These are phyloP conservation scores for Pterocles gutturalis DNA, from an alignment of 2,113 vertebrate genomes.

Conservation along the genomic window DNA sequence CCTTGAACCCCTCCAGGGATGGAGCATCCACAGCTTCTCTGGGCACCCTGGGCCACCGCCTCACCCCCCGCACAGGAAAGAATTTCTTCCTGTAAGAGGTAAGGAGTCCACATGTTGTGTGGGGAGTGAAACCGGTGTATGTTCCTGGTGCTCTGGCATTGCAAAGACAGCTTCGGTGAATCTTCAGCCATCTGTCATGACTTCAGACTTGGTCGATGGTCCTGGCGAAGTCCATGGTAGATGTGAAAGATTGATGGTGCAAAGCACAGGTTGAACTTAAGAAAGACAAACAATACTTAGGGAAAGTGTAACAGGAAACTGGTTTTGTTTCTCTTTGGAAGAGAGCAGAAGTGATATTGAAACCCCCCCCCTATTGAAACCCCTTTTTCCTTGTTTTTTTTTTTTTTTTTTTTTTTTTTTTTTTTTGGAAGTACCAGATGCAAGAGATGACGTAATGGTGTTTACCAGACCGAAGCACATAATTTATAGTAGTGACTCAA, in stretches of 20 bases:
- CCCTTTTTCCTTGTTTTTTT: background rate
- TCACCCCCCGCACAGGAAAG: too few species aligned
- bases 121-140: background rate
- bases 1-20: too few species aligned
- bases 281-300: conserved; percentile 6
- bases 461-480: conserved; percentile 36
- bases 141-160: background rate
- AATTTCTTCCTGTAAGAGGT: background rate
- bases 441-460: conserved; percentile 48
- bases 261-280: background rate
- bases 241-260: background rate
- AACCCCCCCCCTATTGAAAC: too few species aligned
- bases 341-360: conserved; percentile 38
- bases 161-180: background rate
- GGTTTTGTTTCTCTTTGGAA: conserved; percentile 2
- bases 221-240: background rate
- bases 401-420: background rate
- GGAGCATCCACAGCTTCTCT: too few species aligned
- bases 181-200: background rate
- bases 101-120: fast-evolving
- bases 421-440: background rate
- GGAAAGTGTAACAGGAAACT: background rate
- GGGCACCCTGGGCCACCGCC: too few species aligned
- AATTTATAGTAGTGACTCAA: conserved; percentile 56
- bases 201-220: background rate